Conservation (phyloP, 2,113 vertebrate genomes). For the Oreochromis spilurus region DNA sequence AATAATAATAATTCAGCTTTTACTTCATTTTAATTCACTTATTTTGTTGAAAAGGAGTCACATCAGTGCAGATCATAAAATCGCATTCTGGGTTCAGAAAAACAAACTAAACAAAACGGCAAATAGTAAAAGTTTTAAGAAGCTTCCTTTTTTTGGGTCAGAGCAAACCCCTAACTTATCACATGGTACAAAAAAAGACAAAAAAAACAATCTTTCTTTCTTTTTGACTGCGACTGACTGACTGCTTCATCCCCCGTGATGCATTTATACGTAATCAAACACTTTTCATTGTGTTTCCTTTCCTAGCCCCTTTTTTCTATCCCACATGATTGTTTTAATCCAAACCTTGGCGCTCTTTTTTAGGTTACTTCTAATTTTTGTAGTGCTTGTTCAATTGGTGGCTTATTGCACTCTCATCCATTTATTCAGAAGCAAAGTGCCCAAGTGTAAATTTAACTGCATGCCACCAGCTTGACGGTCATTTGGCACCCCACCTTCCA, state of each 20-base stretch:
- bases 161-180: background rate
- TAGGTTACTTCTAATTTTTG: background rate
- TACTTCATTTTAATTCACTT: background rate
- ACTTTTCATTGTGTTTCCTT: background rate
- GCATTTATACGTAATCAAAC: background rate
- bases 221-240: background rate
- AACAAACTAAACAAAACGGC: background rate
- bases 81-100: background rate
- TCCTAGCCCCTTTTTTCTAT: background rate
- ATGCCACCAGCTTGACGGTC: background rate
- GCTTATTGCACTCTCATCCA: background rate
- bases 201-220: rapidly evolving
- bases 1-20: background rate
- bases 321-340: background rate
- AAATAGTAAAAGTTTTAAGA: background rate
- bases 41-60: background rate
- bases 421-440: background rate
- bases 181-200: rapidly evolving
- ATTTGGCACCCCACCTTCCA: background rate
- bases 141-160: background rate
- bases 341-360: background rate
- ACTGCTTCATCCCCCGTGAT: background rate
- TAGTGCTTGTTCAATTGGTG: background rate
- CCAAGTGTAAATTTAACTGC: background rate
- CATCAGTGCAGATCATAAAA: background rate